These are phyloP conservation scores for Morus bassanus DNA, from an alignment of 2,797 vertebrate species.

Conservation along the genomic window DNA sequence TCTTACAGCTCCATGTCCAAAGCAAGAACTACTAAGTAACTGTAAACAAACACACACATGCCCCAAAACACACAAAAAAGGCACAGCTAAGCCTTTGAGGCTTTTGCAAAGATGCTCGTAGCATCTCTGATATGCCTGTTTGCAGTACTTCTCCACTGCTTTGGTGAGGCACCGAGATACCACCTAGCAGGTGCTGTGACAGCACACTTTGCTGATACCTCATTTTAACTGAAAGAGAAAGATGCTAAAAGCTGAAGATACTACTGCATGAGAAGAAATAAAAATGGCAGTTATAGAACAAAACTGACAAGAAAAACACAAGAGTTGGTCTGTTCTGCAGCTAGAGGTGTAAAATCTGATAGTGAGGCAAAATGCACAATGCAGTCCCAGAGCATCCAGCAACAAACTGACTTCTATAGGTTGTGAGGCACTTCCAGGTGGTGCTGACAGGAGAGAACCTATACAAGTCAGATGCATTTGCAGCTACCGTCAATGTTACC, in stretches of 20 bases:
- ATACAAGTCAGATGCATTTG: neutral
- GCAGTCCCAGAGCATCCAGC: neutral
- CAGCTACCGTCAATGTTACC: neutral
- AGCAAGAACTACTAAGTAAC: neutral
- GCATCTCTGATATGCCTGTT: neutral
- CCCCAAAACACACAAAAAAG: neutral
- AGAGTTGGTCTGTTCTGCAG: neutral
- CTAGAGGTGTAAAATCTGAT: neutral
- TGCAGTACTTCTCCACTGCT: neutral
- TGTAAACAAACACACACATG: neutral
- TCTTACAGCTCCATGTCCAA: neutral
- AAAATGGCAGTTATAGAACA: neutral
- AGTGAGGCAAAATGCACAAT: accelerated
- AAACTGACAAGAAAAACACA: neutral
- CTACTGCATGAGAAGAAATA: neutral
- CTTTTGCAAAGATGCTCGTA: neutral
- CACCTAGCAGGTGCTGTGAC: neutral
- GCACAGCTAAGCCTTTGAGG: neutral
- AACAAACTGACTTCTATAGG: neutral
- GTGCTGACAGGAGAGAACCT: neutral
- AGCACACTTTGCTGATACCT: neutral
- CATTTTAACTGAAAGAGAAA: neutral
- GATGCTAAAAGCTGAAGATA: neutral
- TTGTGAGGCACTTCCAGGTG: neutral
- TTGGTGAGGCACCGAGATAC: neutral